Conservation (phyloP, 2,113 vertebrate species). For the Tenebrosternarchus preto region DNA sequence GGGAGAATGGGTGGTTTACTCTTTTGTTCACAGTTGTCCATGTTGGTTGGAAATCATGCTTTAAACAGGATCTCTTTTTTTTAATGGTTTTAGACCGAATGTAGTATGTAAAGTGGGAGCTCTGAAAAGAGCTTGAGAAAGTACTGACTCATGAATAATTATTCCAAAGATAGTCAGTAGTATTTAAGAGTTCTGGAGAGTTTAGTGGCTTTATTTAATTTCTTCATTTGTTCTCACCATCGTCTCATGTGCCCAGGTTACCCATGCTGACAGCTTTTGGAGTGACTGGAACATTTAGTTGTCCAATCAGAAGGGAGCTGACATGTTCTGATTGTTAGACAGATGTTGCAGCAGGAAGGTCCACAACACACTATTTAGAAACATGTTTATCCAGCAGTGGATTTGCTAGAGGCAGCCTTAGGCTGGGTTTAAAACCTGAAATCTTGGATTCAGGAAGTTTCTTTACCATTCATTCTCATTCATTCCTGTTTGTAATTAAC, state of each 20-base stretch:
- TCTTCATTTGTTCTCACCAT: too few species aligned
- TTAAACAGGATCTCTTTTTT: too few species aligned
- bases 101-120: too few species aligned
- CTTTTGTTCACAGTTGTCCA: too few species aligned
- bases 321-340: slow-evolving; percentile 62
- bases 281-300: slow-evolving; percentile 72
- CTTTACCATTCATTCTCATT: slow-evolving; percentile 26
- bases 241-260: not conserved
- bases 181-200: too few species aligned
- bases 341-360: slow-evolving; percentile 63
- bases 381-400: slow-evolving; percentile 63
- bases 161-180: too few species aligned
- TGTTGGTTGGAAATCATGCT: too few species aligned
- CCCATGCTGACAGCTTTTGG: slow-evolving; percentile 1
- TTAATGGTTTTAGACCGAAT: too few species aligned
- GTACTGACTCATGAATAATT: too few species aligned
- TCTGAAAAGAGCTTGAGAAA: too few species aligned
- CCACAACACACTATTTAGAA: slow-evolving; percentile 65
- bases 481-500: slow-evolving; percentile 18
- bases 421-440: slow-evolving; percentile 35
- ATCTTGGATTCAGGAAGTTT: slow-evolving; percentile 13
- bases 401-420: slow-evolving; percentile 54
- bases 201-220: too few species aligned
- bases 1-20: too few species aligned
- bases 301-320: slow-evolving; percentile 69